Evolutionary conservation across 2,113 vertebrate genomes (phyloP).

Genomic region (Plestiodon gilberti): DNA sequence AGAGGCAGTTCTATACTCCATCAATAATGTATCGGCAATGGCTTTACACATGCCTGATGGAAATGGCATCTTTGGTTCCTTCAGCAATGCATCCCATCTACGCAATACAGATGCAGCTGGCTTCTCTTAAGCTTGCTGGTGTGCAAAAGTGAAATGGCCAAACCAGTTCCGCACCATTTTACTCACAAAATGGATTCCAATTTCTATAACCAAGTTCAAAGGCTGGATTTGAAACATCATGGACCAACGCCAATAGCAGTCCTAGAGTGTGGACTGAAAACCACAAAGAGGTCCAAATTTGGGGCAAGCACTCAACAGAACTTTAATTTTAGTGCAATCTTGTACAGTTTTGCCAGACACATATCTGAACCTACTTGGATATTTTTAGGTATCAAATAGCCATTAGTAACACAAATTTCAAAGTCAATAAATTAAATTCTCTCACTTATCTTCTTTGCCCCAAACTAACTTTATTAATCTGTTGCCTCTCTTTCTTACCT

Average conservation of each 20-base stretch:
- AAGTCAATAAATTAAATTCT: too few relatives aligned
- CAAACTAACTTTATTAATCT: too few relatives aligned
- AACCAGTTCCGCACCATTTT: neutral
- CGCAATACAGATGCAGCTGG: neutral
- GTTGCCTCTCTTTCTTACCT: neutral
- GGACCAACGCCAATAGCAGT: neutral
- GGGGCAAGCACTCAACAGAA: neutral
- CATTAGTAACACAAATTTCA: neutral
- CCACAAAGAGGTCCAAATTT: neutral
- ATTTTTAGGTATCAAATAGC: neutral
- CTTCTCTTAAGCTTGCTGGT: neutral
- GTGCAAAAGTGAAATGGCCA: neutral
- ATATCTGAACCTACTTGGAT: neutral
- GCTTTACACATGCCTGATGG: neutral
- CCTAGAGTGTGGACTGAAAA: neutral
- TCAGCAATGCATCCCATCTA: neutral
- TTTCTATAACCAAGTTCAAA: neutral
- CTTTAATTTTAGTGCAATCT: neutral
- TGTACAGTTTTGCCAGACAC: neutral
- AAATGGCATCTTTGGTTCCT: neutral
- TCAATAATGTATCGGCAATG: conserved; percentile 24
- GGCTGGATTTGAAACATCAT: neutral
- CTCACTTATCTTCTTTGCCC: too few relatives aligned
- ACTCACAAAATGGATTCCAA: neutral
- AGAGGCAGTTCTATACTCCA: conserved; percentile 14